phyloP scores from a whole-genome alignment of 2,113 vertebrate species.

The Coptodon rendalli region DNA sequence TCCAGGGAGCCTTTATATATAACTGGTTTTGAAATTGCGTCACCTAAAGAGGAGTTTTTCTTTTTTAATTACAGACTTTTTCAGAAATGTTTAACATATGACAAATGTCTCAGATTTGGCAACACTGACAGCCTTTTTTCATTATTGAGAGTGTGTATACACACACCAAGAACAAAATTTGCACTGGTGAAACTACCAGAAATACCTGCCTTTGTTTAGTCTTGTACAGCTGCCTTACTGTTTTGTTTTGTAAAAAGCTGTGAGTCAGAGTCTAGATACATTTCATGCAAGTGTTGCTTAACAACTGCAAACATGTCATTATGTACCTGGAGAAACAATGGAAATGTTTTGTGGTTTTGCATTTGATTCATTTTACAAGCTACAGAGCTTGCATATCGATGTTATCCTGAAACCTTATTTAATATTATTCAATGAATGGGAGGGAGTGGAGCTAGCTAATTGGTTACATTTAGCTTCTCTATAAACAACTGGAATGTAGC shows the following conservation, averaged over 20 bases:
- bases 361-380: neutral
- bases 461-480: neutral
- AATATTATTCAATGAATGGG: neutral
- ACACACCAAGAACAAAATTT: neutral
- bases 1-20: constrained; percentile 3
- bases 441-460: neutral
- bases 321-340: neutral
- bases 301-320: neutral
- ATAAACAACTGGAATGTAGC: neutral
- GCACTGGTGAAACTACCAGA: neutral
- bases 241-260: neutral
- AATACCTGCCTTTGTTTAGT: neutral
- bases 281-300: neutral
- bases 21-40: constrained; percentile 10
- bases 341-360: neutral
- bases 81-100: neutral
- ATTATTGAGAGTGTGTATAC: neutral
- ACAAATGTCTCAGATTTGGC: neutral
- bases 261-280: neutral
- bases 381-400: neutral
- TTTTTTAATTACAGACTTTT: neutral
- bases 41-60: neutral
- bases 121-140: neutral
- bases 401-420: neutral
- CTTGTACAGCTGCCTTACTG: neutral